phyloP scores from a whole-genome alignment of 2,888 invertebrate genomes.

The Psococerastis gibbosa region DNA sequence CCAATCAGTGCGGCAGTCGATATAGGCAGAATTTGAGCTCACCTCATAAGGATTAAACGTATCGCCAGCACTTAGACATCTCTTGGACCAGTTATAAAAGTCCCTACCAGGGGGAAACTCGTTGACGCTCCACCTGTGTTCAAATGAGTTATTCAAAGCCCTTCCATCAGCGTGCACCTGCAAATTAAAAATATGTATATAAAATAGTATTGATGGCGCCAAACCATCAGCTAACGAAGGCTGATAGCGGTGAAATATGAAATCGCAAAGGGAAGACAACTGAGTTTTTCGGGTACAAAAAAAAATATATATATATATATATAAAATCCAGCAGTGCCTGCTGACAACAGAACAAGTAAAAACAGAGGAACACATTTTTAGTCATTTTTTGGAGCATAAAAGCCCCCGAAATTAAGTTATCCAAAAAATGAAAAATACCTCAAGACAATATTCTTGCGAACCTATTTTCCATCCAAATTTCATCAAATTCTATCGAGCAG shows the following conservation, averaged over 20 bases:
- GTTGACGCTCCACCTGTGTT: slow-evolving; percentile 63
- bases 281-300: background rate
- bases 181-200: background rate
- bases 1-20: no score
- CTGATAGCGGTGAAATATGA: no score
- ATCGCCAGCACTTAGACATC: slow-evolving; percentile 60
- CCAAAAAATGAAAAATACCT: background rate
- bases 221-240: no score
- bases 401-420: no score
- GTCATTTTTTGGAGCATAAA: no score
- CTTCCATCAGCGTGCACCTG: slow-evolving; percentile 68
- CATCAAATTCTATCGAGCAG: no score
- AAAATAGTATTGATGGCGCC: no score
- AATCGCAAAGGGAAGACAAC: background rate
- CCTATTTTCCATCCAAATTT: no score
- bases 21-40: no score
- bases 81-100: slow-evolving; percentile 75
- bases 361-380: no score
- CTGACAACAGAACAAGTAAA: no score
- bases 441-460: background rate
- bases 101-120: slow-evolving; percentile 61
- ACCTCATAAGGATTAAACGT: slow-evolving; percentile 63
- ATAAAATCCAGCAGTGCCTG: background rate
- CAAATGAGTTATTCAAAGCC: slow-evolving; percentile 35
- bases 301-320: background rate